Base-by-base conservation (phyloP, 2,888 invertebrate genomes). In the Schizotus pectinicornis region DNA sequence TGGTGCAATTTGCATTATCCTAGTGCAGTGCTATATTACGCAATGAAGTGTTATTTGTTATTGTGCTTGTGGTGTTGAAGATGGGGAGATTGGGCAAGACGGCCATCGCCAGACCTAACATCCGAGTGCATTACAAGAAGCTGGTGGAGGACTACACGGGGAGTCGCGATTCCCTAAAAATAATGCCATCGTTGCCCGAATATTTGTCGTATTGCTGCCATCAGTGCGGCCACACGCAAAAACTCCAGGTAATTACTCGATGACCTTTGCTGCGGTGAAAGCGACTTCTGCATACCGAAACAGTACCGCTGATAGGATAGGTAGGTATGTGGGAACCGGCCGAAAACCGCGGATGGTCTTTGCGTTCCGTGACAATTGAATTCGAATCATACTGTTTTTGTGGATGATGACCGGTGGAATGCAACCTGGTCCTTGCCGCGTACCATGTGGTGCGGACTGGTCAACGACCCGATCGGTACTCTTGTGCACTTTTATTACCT, bases 161-260 rank as follows among this genome's bases (percentile, higher is more conserved):
- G 58, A 72, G 69, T 65, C 67, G 71, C 56, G 74, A 74, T 61
- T 61, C 79, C 80, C 56, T 59, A 75, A 80, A 79, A 73, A 81
- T 82, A 67, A 79, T 81, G 77, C 83, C 84, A 36, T 79, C 81
- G 30, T 72, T 84, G 57, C 83, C 84, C 65, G 84, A 85, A 69
- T 84, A 83, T 73, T 77, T 85, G 73, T 84, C 84, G 53, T 85
- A 85, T 74, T 84, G 84, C 68, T 85, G 85, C 76, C 82, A 83
- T 71, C 83, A 83, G 69, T 85, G 85, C 69, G 85, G 85, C 58
- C 85, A 85, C 76, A 82, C 81, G 71, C 85, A 85, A 73, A 83
- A 84, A 72, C 73, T 85, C 62, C 81, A 84, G 83, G 85, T 84
- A 80, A 78, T 77, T 55, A 56, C 34, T 8, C 39, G 38, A 31